These are phyloP conservation scores for Alloplasta piceator DNA, from an alignment of 2,888 invertebrate species.

Conservation along the genomic window DNA sequence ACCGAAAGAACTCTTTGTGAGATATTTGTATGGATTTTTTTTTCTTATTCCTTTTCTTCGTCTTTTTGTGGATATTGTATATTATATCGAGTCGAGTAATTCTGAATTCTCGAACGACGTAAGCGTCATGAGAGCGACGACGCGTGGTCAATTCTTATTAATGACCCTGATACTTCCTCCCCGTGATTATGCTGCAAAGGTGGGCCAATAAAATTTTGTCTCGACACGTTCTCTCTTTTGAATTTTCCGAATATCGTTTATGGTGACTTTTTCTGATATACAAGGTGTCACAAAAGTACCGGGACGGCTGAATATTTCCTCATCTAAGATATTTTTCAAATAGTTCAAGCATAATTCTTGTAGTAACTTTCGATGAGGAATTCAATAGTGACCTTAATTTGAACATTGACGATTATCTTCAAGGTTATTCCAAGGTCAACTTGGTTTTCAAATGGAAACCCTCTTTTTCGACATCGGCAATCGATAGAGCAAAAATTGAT, in stretches of 20 bases:
- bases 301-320: too few species aligned
- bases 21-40: slow-evolving; percentile 26
- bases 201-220: not conserved
- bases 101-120: not conserved
- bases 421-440: too few species aligned
- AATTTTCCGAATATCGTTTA: not conserved
- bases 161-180: slow-evolving; percentile 68
- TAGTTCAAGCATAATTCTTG: too few species aligned
- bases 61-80: slow-evolving; percentile 2
- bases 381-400: too few species aligned
- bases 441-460: too few species aligned
- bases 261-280: slow-evolving; percentile 26
- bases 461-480: too few species aligned
- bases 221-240: not conserved
- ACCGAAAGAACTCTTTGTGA: slow-evolving; percentile 29
- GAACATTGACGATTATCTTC: too few species aligned
- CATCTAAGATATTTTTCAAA: too few species aligned
- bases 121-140: slow-evolving; percentile 40
- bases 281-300: too few species aligned
- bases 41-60: slow-evolving; percentile 6
- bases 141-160: slow-evolving; percentile 72
- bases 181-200: slow-evolving; percentile 22
- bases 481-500: too few species aligned
- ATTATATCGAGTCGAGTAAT: not conserved
- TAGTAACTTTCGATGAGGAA: too few species aligned